phyloP scores from a whole-genome alignment of 2,888 invertebrate genomes.

The Apocheima hispidaria region DNA sequence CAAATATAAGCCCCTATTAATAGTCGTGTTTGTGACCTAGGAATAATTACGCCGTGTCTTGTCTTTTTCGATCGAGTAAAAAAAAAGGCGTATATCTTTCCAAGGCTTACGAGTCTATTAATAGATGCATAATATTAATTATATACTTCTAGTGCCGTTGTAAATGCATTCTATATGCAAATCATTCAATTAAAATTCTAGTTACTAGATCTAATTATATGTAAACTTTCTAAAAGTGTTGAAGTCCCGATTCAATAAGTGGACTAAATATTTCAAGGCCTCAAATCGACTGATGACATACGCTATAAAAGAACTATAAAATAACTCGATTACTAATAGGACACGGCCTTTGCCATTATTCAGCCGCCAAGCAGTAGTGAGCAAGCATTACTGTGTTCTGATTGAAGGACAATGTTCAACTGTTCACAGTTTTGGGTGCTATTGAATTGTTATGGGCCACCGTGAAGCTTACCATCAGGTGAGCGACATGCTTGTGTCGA shows the following conservation, averaged over 20 bases:
- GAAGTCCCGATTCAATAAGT: conserved; percentile 22
- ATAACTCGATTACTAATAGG: neutral
- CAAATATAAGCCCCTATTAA: neutral
- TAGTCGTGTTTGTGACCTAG: neutral
- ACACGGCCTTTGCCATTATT: no score
- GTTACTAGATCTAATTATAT: conserved; percentile 23
- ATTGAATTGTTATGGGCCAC: no score
- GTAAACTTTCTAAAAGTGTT: conserved; percentile 34
- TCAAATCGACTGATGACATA: conserved; percentile 20
- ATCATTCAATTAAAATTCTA: conserved; percentile 4
- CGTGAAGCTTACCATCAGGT: no score
- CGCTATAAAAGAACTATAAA: conserved; percentile 27
- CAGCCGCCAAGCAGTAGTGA: no score
- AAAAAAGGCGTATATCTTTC: neutral
- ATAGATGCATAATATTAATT: neutral
- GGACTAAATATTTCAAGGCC: conserved; percentile 23
- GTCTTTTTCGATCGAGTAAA: neutral
- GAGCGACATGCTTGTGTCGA: no score
- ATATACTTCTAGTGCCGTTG: neutral
- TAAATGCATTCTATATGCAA: neutral
- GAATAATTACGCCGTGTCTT: neutral
- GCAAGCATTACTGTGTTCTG: no score
- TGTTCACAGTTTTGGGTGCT: no score
- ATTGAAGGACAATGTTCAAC: no score
- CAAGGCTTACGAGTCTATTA: neutral